Evolutionary conservation across 2,888 invertebrate genomes (phyloP).

Genomic region (Hoplodrina ambigua): DNA sequence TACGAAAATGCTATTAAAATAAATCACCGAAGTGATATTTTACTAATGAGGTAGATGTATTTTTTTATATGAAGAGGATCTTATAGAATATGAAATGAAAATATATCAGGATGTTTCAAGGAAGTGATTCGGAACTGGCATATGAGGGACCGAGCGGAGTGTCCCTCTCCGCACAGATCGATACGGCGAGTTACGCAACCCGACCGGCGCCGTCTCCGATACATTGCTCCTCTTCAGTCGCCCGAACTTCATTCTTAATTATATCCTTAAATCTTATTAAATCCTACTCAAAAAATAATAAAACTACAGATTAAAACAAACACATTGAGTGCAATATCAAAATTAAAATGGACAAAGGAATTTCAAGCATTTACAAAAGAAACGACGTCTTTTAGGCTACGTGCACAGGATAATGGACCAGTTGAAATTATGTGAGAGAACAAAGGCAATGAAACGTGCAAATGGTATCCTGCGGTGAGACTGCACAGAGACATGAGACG

Average conservation of each 20-base stretch:
- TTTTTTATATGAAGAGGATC: neutral
- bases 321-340: constrained; percentile 27
- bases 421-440: constrained; percentile 66
- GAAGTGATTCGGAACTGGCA: constrained; percentile 71
- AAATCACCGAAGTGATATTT: neutral
- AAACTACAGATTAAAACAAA: constrained; percentile 35
- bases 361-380: constrained; percentile 41
- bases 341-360: constrained; percentile 54
- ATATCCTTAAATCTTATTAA: constrained; percentile 35
- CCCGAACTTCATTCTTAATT: constrained; percentile 47
- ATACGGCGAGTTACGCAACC: constrained; percentile 89
- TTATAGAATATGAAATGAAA: constrained; percentile 28
- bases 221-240: constrained; percentile 66
- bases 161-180: constrained; percentile 85
- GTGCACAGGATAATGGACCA: constrained; percentile 64
- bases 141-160: constrained; percentile 76
- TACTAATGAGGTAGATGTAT: neutral
- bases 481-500: constrained; percentile 67
- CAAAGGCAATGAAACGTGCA: constrained; percentile 79
- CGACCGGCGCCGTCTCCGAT: constrained; percentile 81
- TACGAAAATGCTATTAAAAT: neutral
- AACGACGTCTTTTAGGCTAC: constrained; percentile 49
- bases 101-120: constrained; percentile 60
- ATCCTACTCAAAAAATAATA: constrained; percentile 19
- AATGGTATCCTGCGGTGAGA: constrained; percentile 68